Percentiles rank a stretch among this genome's conserved stretches.
Conservation (phyloP, 1,140 invertebrate species). For the Venturia canescens region DNA sequence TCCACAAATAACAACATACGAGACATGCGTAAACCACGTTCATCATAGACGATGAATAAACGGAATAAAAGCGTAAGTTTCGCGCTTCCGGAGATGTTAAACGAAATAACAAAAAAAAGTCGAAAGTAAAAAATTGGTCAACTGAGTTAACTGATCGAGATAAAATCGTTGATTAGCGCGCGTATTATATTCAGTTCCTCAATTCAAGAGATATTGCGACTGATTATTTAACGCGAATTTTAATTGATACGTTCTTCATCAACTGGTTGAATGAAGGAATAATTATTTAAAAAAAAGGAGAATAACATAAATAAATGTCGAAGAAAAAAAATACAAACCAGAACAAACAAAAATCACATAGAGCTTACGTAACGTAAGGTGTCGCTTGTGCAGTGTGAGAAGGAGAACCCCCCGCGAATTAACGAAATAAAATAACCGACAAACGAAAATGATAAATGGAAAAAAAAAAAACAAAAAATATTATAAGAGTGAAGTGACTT, state of each 20-base stretch:
- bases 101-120: background rate
- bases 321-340: background rate
- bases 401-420: slow-evolving; percentile 8
- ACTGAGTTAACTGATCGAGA: background rate
- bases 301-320: too few relatives aligned
- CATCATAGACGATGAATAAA: slow-evolving; percentile 26
- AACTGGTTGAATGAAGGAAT: background rate
- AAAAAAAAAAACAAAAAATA: slow-evolving; percentile 34
- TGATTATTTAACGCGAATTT: background rate
- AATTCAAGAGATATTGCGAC: background rate
- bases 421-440: slow-evolving; percentile 8
- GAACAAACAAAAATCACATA: slow-evolving; percentile 13
- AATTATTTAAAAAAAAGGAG: too few relatives aligned
- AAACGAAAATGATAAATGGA: slow-evolving; percentile 6
- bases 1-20: slow-evolving; percentile 10
- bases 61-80: slow-evolving; percentile 15
- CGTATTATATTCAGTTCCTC: background rate
- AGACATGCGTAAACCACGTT: slow-evolving; percentile 8
- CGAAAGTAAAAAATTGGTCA: background rate
- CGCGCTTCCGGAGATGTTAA: background rate
- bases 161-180: background rate
- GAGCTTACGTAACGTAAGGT: slow-evolving; percentile 26
- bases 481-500: slow-evolving; percentile 42
- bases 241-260: background rate
- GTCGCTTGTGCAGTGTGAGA: slow-evolving; percentile 28